Evolutionary conservation across 2,888 invertebrate genomes (phyloP), one percentile per base, ranked within the genome.

Genomic region (Hydroisotoma schaefferi): DNA sequence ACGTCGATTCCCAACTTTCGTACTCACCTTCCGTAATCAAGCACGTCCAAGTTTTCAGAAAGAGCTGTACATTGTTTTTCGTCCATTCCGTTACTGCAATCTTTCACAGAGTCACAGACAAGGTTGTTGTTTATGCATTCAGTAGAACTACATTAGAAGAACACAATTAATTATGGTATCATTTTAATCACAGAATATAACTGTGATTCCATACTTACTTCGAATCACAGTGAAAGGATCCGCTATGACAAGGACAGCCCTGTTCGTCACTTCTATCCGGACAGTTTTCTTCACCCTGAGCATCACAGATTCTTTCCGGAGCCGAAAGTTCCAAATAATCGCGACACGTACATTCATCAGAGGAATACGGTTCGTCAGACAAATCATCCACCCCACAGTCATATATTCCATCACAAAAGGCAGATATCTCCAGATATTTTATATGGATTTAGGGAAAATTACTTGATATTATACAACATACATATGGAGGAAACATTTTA

Each of bases 351-450:
- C 65, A 65, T 20, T 54, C 20, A 2, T 33, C 44, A 29, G 38
- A 46, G 15, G 49, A 33, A 26, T 22, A 4, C 10, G 65, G 65
- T 43, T 65, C 65, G 46, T 65, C 65, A 1, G 65, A 43, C n/a
- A 44, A 51, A 29, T 65, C 65, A 28, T 61, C 65, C 5, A 37
- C 8, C 1, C 65, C 62, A 38, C 65, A 65, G 27, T 65, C 65
- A 52, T 56, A 56, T 6, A 27, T 38, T 10, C 59, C 55, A 44
- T 55, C 55, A 27, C 55, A 55, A 27, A 43, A 55, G 12, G 55
- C 55, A 5, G 49, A 49, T 8, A 49, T 49, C 49, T 49, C 6
- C 20, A 23, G 4, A 25, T 49, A 49, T 6, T n/a, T n/a, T 6
- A 28, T n/a, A 23, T 10, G 28, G 12, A 6, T 49, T 49, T 28